phyloP scores from a whole-genome alignment of 1,140 invertebrate genomes.

The Penaeus chinensis region DNA sequence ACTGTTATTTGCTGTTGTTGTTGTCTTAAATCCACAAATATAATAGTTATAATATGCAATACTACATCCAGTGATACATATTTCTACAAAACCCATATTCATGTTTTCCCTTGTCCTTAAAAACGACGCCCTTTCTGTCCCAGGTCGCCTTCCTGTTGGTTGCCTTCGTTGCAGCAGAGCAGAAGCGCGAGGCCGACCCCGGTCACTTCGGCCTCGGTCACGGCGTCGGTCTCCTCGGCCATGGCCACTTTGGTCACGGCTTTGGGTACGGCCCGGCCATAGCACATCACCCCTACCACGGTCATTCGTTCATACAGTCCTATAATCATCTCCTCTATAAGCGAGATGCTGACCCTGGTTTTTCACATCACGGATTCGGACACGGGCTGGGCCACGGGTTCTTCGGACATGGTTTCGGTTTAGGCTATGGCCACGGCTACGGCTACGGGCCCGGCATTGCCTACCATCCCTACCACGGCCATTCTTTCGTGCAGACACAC shows the following conservation, averaged over 20 bases:
- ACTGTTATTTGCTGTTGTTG: too few species aligned
- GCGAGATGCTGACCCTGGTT: not conserved
- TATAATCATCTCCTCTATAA: not conserved
- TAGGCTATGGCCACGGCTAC: slow-evolving; percentile 1
- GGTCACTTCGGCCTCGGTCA: not conserved
- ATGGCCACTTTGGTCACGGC: not conserved
- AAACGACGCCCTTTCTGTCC: not conserved
- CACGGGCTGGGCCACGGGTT: not conserved
- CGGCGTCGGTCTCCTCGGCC: not conserved
- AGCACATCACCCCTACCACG: not conserved
- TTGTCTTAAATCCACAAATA: too few species aligned
- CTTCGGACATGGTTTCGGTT: not conserved
- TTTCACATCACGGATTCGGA: not conserved
- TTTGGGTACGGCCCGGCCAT: not conserved
- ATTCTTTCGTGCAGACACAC: not conserved
- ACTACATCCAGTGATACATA: too few species aligned
- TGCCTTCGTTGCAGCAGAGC: slow-evolving; percentile 14
- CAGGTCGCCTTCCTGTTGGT: not conserved
- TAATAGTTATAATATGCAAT: too few species aligned
- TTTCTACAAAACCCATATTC: too few species aligned
- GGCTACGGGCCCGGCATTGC: not conserved
- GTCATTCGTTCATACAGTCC: not conserved
- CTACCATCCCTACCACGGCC: not conserved
- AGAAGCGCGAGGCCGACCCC: slow-evolving; percentile 3
- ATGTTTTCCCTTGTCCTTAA: too few species aligned